Evolutionary conservation across 1,140 invertebrate species (phyloP).

Genomic region (Calosoma granatense): DNA sequence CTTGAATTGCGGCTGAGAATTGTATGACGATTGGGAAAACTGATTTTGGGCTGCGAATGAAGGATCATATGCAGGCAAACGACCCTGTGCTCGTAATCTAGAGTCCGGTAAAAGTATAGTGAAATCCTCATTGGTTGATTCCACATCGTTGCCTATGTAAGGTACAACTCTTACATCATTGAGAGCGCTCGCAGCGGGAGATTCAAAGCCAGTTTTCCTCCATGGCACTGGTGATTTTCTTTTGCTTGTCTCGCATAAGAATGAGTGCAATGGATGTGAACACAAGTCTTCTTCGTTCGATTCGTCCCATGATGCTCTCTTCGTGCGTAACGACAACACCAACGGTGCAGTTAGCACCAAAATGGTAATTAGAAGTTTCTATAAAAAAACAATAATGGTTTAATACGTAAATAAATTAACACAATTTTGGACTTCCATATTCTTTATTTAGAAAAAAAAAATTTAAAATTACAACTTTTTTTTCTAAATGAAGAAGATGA

Average conservation of each 20-base stretch:
- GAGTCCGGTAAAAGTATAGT: background rate
- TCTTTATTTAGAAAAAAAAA: no score
- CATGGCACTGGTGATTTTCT: conserved; percentile 6
- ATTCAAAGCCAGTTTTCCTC: background rate
- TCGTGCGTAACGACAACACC: background rate
- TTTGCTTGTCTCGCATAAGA: background rate
- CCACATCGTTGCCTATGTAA: background rate
- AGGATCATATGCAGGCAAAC: background rate
- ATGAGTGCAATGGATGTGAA: conserved; percentile 9
- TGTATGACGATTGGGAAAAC: background rate
- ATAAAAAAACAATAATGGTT: background rate
- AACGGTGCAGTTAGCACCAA: background rate
- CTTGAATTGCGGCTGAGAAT: background rate
- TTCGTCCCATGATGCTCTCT: background rate
- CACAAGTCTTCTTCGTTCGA: background rate
- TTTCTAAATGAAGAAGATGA: no score
- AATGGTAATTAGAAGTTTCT: background rate
- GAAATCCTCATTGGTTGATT: conserved; percentile 2
- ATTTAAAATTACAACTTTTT: no score
- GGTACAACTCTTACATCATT: background rate
- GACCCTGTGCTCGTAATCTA: background rate
- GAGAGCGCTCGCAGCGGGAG: background rate
- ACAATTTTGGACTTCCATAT: no score
- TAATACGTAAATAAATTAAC: no score
- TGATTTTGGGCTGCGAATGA: background rate